These are phyloP conservation scores for Margaritifera margaritifera DNA, from an alignment of 2,888 invertebrate species.

Conservation along the genomic window DNA sequence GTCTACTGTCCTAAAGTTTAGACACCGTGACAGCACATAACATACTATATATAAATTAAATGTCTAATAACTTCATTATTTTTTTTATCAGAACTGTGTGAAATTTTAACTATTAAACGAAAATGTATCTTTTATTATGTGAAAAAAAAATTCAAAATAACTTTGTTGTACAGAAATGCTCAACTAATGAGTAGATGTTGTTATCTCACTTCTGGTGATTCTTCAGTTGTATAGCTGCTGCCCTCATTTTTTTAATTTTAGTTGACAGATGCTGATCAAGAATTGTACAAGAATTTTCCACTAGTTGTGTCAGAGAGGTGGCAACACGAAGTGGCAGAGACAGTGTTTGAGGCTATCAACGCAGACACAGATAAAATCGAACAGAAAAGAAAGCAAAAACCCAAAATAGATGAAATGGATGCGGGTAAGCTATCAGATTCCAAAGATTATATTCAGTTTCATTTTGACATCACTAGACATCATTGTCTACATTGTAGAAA, in stretches of 20 bases:
- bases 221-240: background rate
- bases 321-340: slow-evolving; percentile 99
- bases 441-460: background rate
- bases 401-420: slow-evolving; percentile 93
- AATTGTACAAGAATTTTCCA: slow-evolving; percentile 98
- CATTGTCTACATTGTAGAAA: background rate
- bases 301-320: slow-evolving; percentile 98
- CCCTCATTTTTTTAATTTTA: slow-evolving; percentile 65
- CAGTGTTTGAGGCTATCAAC: slow-evolving; percentile 98
- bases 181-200: no score
- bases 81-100: no score
- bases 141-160: no score
- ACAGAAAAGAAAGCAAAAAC: slow-evolving; percentile 95
- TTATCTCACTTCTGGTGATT: no score
- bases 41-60: no score
- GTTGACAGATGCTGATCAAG: slow-evolving; percentile 97
- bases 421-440: slow-evolving; percentile 26
- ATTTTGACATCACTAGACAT: background rate
- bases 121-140: no score
- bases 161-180: no score
- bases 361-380: slow-evolving; percentile 97
- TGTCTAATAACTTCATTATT: no score
- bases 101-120: no score
- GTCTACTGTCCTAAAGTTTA: no score
- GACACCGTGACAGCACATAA: no score